phyloP scores from a whole-genome alignment of 2,113 vertebrate species.

The Tyrannus savana region DNA sequence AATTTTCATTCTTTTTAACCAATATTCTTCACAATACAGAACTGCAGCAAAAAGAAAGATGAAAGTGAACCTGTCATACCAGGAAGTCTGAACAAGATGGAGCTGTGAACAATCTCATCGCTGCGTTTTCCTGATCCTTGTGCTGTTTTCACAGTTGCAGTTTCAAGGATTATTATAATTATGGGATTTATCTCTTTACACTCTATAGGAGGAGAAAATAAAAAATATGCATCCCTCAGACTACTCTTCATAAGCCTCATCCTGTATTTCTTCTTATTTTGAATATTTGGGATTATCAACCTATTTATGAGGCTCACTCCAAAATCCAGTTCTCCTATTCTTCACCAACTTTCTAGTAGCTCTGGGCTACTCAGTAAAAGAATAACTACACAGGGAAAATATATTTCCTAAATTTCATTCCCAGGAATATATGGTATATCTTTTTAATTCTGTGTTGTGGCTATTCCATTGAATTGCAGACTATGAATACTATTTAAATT shows the following conservation, averaged over 20 bases:
- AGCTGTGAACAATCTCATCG: conserved; percentile 78
- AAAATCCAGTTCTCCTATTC: background rate
- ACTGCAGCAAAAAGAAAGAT: background rate
- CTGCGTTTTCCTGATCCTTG: conserved; percentile 78
- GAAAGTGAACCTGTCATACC: conserved; percentile 41
- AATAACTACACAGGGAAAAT: background rate
- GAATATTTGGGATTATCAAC: background rate
- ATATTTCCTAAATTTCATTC: background rate
- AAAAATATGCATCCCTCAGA: background rate
- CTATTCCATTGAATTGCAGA: background rate
- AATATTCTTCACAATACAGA: background rate
- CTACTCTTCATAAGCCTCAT: background rate
- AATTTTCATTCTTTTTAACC: background rate
- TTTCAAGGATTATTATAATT: conserved; percentile 77
- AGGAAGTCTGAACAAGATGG: conserved; percentile 72
- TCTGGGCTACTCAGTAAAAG: background rate
- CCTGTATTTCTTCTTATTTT: background rate
- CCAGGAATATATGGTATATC: background rate
- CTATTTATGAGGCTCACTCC: background rate
- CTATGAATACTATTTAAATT: background rate
- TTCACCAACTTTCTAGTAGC: background rate
- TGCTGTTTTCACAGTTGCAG: conserved; percentile 77
- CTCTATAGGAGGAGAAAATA: conserved; percentile 8
- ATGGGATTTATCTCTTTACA: conserved; percentile 78
- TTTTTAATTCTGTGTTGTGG: background rate